Evolutionary conservation across 2,888 invertebrate genomes (phyloP).

Genomic region (Dusona sp.): DNA sequence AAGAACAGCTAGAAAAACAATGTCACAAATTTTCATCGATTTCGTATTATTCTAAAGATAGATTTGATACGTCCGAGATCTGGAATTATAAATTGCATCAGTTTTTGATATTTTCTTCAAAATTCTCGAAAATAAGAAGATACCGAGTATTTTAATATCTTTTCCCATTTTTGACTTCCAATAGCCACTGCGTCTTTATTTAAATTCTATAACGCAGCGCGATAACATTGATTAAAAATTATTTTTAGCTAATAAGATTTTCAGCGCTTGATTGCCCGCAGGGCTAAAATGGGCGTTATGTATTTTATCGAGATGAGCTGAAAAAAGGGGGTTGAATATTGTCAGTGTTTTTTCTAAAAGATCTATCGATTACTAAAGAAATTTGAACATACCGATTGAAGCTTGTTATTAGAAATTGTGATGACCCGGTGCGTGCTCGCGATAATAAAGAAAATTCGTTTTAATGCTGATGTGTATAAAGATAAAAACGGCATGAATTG

Average conservation of each 20-base stretch:
- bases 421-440: not conserved
- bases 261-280: conserved; percentile 7
- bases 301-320: conserved; percentile 2
- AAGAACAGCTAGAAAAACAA: not conserved
- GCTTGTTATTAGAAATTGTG: too few species aligned
- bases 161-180: not conserved
- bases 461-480: not conserved
- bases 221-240: not conserved
- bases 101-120: not conserved
- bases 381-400: not conserved
- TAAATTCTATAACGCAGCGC: not conserved
- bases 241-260: conserved; percentile 2
- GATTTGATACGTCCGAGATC: not conserved
- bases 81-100: not conserved
- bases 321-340: not conserved
- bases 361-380: not conserved
- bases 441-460: not conserved
- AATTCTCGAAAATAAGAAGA: not conserved
- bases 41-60: not conserved
- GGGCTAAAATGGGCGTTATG: not conserved
- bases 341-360: not conserved
- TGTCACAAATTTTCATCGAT: not conserved
- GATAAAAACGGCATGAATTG: too few species aligned
- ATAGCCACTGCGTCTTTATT: not conserved
- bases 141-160: not conserved